phyloP scores from a whole-genome alignment of 2,113 vertebrate genomes.

The Brienomyrus brachyistius region DNA sequence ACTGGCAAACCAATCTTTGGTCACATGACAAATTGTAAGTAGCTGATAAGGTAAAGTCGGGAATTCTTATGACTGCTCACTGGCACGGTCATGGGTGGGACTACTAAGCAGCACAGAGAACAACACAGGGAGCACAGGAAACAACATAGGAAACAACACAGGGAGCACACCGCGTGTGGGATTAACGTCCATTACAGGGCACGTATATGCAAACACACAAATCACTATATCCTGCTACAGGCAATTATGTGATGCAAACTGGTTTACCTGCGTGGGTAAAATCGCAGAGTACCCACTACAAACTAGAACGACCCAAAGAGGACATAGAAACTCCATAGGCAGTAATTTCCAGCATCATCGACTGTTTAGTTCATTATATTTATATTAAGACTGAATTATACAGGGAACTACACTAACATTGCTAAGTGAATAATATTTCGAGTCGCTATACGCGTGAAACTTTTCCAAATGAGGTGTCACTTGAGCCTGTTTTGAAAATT shows the following conservation, averaged over 20 bases:
- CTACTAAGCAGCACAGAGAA: neutral
- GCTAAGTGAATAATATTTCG: neutral
- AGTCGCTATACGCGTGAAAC: neutral
- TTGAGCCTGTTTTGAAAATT: neutral
- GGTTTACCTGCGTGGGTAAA: neutral
- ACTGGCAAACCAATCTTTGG: neutral
- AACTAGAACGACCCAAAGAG: neutral
- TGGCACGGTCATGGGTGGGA: neutral
- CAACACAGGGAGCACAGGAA: neutral
- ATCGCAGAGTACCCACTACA: rapidly evolving
- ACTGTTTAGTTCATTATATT: neutral
- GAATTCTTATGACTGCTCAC: neutral
- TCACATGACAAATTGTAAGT: neutral
- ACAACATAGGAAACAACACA: neutral
- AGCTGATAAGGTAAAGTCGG: neutral
- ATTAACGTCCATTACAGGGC: neutral
- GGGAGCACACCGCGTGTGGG: neutral
- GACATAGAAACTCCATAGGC: no score
- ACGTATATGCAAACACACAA: neutral
- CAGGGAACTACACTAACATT: neutral
- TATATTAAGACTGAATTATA: neutral
- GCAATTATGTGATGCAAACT: neutral
- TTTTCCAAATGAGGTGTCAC: neutral
- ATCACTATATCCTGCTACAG: neutral
- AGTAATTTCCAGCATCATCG: neutral